A percentile compares a stretch with the other conserved stretches of the same genome.
phyloP scores from a whole-genome alignment of 37 sponge, comb jelly and placozoan species.

The Petrosia ficiformis region DNA sequence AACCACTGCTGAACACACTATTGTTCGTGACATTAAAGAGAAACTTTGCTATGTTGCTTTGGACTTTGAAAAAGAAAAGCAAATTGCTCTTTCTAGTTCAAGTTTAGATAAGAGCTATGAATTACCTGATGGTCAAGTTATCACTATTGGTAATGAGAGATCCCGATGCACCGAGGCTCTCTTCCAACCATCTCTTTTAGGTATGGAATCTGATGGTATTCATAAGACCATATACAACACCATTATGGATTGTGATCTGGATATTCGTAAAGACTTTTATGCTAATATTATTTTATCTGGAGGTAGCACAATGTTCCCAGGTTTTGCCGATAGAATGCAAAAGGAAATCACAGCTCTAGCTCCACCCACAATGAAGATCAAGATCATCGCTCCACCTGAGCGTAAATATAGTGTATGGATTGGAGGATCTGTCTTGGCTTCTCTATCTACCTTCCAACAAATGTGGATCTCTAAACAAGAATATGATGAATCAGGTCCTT shows the following conservation, averaged over 20 bases:
- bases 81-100: too few species aligned
- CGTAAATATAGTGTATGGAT: slow-evolving; percentile 99
- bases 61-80: slow-evolving; percentile 91
- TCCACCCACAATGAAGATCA: slow-evolving; percentile 99
- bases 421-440: slow-evolving; percentile 99
- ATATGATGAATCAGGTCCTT: slow-evolving; percentile 99
- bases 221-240: slow-evolving; percentile 98
- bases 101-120: slow-evolving; percentile 88
- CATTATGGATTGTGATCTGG: slow-evolving; percentile 99
- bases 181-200: slow-evolving; percentile 67
- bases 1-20: slow-evolving; percentile 89
- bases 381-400: slow-evolving; percentile 99
- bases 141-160: slow-evolving; percentile 98
- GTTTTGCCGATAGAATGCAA: slow-evolving; percentile 98
- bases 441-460: slow-evolving; percentile 99
- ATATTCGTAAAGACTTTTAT: slow-evolving; percentile 99
- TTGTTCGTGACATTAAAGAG: slow-evolving; percentile 98
- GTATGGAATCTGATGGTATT: slow-evolving; percentile 98
- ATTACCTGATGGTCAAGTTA: slow-evolving; percentile 99
- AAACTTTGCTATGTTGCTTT: slow-evolving; percentile 97
- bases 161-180: slow-evolving; percentile 60
- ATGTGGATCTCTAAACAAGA: slow-evolving; percentile 99
- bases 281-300: slow-evolving; percentile 99
- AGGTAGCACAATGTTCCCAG: slow-evolving; percentile 99
- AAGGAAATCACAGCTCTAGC: slow-evolving; percentile 99